Percentiles rank a stretch among this genome's conserved stretches.
These are phyloP conservation scores for Cephalotes varians DNA, from an alignment of 2,888 invertebrate species.

Conservation along the genomic window DNA sequence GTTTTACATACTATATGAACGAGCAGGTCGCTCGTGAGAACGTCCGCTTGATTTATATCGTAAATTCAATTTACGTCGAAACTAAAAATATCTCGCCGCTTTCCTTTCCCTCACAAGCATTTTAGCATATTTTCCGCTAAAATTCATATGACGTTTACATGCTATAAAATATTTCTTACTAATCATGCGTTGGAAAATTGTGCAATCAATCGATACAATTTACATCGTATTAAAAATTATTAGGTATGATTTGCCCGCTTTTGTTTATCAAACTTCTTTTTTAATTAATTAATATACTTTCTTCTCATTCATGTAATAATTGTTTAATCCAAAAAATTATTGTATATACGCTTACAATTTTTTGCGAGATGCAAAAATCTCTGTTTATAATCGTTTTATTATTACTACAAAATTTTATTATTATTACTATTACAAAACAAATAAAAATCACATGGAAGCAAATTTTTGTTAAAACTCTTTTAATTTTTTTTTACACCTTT, in stretches of 20 bases:
- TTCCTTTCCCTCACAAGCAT: background rate
- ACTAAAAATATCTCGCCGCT: slow-evolving; percentile 14
- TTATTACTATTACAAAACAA: background rate
- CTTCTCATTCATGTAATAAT: background rate
- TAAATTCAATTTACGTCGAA: slow-evolving; percentile 17
- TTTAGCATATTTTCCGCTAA: background rate
- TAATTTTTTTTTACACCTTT: background rate
- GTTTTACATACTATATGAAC: background rate
- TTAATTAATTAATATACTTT: slow-evolving; percentile 2
- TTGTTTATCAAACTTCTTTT: background rate
- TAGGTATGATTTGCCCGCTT: background rate
- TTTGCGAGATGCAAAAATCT: background rate
- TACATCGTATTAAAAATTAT: background rate
- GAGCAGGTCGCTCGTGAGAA: background rate
- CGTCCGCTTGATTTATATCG: slow-evolving; percentile 18
- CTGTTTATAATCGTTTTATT: background rate
- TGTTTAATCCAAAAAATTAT: background rate
- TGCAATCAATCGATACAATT: background rate
- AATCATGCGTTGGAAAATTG: background rate
- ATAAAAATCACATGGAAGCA: background rate
- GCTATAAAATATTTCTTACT: background rate
- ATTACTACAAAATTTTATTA: background rate
- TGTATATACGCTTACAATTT: background rate
- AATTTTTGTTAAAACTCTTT: background rate
- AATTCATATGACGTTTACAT: background rate